Evolutionary conservation across 2,888 invertebrate species (phyloP).

Genomic region (Melanargia galathea): DNA sequence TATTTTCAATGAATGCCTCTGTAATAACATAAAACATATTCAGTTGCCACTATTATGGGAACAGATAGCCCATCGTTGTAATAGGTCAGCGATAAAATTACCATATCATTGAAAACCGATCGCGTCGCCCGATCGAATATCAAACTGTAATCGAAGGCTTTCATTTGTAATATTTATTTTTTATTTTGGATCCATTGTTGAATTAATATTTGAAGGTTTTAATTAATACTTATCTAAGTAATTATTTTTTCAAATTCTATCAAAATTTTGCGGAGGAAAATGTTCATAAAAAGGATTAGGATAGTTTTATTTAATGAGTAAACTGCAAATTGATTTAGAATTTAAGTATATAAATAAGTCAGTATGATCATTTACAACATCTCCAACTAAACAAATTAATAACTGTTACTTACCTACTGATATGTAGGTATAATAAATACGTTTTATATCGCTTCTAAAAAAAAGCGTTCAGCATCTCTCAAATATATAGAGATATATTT

Average conservation of each 20-base stretch:
- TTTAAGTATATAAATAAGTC: no score
- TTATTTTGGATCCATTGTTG: not conserved
- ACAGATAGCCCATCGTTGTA: constrained; percentile 14
- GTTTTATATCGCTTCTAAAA: no score
- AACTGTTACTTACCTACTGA: no score
- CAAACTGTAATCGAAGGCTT: constrained; percentile 8
- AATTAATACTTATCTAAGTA: no score
- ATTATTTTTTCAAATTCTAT: no score
- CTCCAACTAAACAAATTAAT: no score
- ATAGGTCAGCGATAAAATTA: constrained; percentile 26
- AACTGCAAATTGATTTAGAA: no score
- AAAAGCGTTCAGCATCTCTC: not conserved
- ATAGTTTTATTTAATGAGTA: no score
- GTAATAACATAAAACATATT: constrained; percentile 15
- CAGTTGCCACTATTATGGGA: constrained; percentile 16
- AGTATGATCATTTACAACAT: no score
- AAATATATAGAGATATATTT: not conserved
- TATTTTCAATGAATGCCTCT: constrained; percentile 5
- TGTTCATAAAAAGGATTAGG: no score
- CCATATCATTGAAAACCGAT: constrained; percentile 20
- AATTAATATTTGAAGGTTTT: not conserved
- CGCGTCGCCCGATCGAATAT: constrained; percentile 3
- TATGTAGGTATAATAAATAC: no score
- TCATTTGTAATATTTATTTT: not conserved
- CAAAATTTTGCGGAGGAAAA: no score